Percentiles rank a stretch among this genome's conserved stretches.
phyloP scores from a whole-genome alignment of 2,113 vertebrate species.

The Paedocypris sp. region DNA sequence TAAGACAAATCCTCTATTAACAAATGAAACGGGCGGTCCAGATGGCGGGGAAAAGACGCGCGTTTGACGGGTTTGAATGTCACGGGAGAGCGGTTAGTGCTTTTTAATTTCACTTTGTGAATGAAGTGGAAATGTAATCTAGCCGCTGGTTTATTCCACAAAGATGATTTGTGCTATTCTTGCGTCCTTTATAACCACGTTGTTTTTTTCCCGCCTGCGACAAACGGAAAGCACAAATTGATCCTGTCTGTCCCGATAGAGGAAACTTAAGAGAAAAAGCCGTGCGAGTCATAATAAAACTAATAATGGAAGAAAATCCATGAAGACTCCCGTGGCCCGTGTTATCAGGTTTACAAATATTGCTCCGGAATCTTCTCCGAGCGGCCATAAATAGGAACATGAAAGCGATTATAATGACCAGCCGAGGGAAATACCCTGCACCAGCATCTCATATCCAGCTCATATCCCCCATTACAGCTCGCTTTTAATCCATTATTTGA shows the following conservation, averaged over 20 bases:
- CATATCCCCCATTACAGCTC: neutral
- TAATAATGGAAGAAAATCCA: conserved; percentile 3
- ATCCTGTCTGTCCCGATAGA: conserved; percentile 7
- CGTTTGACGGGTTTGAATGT: conserved; percentile 4
- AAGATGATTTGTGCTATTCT: neutral
- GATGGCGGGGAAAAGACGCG: conserved; percentile 8
- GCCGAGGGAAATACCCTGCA: neutral
- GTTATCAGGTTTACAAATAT: conserved; percentile 13
- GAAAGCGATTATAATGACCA: neutral
- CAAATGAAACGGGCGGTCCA: conserved; percentile 16
- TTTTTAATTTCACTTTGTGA: neutral
- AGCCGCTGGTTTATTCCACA: neutral
- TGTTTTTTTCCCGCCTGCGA: neutral
- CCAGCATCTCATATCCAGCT: neutral
- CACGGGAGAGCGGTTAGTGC: neutral
- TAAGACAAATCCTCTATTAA: conserved; percentile 20
- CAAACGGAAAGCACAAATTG: neutral
- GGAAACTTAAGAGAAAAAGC: neutral
- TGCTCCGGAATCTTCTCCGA: neutral
- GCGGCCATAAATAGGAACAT: neutral
- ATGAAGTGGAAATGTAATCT: neutral
- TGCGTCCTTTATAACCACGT: neutral
- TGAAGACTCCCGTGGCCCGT: neutral
- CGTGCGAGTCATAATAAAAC: conserved; percentile 11
- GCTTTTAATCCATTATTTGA: neutral